Evolutionary conservation across 1,140 invertebrate species (phyloP), one percentile per base, ranked within the genome.

Genomic region (Zeugodacus cucurbitae): DNA sequence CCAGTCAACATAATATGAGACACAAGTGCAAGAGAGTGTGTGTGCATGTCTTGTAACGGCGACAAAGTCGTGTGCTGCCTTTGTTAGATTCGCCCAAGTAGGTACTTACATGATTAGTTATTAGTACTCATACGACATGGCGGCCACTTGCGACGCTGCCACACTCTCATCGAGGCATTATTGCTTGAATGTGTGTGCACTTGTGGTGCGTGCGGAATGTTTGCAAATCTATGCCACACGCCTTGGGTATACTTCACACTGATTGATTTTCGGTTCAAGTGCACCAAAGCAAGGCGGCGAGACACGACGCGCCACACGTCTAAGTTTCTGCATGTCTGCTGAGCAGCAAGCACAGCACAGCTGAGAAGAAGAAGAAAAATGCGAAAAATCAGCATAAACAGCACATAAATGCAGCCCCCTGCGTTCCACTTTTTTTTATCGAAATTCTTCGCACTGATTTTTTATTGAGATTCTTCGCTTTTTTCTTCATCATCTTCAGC

Each of bases 241-340:
- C 20, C 67, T 37, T 5, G 67, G 32, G 67, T 74, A 74, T 74
- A 41, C 14, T 37, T 37, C 34, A 74, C 67, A 74, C 37, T 74
- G 67, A 74, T 74, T 74, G 67, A 74, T 74, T 74, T 74, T 74
- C 34, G 34, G 34, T 74, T 74, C 67, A 74, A 37, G 67, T 37
- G 34, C 67, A 74, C 67, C 34, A 74, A 74, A 22, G 32, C 34
- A 17, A 54, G 11, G 2, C 14, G 48, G 20, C 11, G 48, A 11
- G 14, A 3, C 14, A 4, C 48, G 34, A 37, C 34, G 67, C 67
- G 67, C 67, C 67, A 32, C 4, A 3, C 20, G 34, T 74, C 62
- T 67, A 67, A 67, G 29, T 29, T 67, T 29, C 62, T 34, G 62
- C 62, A 67, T 67, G 62, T 67, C 29, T 67, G 62, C 26, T 32